Conservation (phyloP, 2,888 invertebrate genomes). For the Papilio elwesi region DNA sequence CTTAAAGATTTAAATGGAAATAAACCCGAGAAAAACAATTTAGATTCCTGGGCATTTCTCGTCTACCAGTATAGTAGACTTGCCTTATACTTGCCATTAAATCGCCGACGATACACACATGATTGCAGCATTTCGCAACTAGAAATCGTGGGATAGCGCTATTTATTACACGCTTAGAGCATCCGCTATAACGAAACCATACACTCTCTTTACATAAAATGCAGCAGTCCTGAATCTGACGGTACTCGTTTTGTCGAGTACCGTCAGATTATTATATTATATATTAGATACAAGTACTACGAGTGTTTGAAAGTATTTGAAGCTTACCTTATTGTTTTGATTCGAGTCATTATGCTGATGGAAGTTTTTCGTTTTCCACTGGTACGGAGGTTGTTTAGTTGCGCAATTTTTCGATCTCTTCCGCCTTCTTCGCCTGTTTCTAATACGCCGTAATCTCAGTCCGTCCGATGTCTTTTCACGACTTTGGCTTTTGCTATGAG, state of each 20-base stretch:
- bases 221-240: conserved; percentile 4
- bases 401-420: conserved; percentile 74
- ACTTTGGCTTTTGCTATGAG: conserved; percentile 54
- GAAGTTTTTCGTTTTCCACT: conserved; percentile 62
- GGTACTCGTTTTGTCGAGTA: conserved; percentile 12
- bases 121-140: conserved; percentile 25
- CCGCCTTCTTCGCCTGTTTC: conserved; percentile 68
- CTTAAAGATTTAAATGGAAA: conserved; percentile 1
- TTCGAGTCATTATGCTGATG: conserved; percentile 45
- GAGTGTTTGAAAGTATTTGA: conserved; percentile 3
- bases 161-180: conserved; percentile 17
- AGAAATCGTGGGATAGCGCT: conserved; percentile 36
- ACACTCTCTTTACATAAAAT: conserved; percentile 47
- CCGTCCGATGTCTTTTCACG: conserved; percentile 57
- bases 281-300: too few relatives aligned
- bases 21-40: conserved; percentile 12
- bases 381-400: conserved; percentile 76
- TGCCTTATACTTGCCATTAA: conserved; percentile 26
- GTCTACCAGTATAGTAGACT: conserved; percentile 8
- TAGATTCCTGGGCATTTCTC: conserved; percentile 5
- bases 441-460: conserved; percentile 60
- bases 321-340: conserved; percentile 51
- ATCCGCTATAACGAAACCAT: conserved; percentile 12
- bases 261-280: too few relatives aligned
- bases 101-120: conserved; percentile 2